Evolutionary conservation across 2,888 invertebrate species (phyloP).

Genomic region (Perizoma flavofasciatum): DNA sequence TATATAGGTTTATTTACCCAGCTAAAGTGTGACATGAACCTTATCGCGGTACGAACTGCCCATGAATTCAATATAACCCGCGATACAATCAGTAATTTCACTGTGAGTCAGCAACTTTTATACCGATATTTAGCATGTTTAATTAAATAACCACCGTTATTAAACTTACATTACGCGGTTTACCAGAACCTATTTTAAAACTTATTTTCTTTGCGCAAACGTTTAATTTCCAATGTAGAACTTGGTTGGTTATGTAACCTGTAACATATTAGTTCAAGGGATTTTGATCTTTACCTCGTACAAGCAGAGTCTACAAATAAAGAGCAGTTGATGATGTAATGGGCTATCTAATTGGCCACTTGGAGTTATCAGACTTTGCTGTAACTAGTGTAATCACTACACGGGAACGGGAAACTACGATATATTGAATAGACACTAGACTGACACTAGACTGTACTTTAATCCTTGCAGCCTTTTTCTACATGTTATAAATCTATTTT

Average conservation of each 20-base stretch:
- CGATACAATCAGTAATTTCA: conserved; percentile 42
- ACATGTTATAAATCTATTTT: too few relatives aligned
- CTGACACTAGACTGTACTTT: too few relatives aligned
- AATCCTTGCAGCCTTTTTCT: too few relatives aligned
- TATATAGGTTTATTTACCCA: conserved; percentile 23
- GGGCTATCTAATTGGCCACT: conserved; percentile 25
- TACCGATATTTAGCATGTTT: conserved; percentile 29
- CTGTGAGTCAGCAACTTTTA: conserved; percentile 42
- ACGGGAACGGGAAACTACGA: conserved; percentile 12
- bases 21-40: conserved; percentile 22
- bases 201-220: conserved; percentile 4
- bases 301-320: conserved; percentile 1
- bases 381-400: conserved; percentile 18
- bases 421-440: neutral
- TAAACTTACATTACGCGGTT: conserved; percentile 30
- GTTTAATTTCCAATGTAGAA: neutral
- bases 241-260: conserved; percentile 4
- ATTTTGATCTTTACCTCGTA: conserved; percentile 12
- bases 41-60: conserved; percentile 16
- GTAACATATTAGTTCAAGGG: conserved; percentile 4
- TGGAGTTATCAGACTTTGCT: conserved; percentile 23
- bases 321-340: conserved; percentile 12
- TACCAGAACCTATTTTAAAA: conserved; percentile 7
- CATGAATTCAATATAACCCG: conserved; percentile 27
- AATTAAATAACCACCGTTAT: conserved; percentile 40